These are phyloP conservation scores for Julus scanicus DNA, from an alignment of 2,888 invertebrate species.

Conservation along the genomic window DNA sequence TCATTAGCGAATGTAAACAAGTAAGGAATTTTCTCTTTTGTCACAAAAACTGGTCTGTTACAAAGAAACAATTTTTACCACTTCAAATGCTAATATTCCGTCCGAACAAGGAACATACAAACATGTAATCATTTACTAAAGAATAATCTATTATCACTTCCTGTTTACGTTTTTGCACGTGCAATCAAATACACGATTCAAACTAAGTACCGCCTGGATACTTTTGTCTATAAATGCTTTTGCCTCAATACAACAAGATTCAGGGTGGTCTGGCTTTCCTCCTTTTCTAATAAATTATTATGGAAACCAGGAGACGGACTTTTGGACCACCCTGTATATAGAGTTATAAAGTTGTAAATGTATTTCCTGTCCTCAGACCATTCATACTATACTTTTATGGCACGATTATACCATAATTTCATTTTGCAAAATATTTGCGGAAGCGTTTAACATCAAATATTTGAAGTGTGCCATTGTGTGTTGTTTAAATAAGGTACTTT, in stretches of 20 bases:
- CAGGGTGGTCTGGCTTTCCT: background rate
- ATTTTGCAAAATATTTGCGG: too few species aligned
- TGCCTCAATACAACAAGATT: background rate
- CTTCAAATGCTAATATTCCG: background rate
- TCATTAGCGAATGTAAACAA: slow-evolving; percentile 1
- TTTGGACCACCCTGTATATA: too few species aligned
- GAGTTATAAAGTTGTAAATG: too few species aligned
- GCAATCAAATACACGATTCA: background rate
- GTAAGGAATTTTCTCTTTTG: background rate
- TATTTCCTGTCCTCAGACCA: background rate
- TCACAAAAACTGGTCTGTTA: background rate
- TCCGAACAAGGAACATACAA: background rate
- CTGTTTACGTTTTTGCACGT: background rate
- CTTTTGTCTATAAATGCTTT: background rate
- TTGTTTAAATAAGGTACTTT: too few species aligned
- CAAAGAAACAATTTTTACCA: background rate
- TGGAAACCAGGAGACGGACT: background rate
- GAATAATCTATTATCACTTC: background rate
- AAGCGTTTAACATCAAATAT: too few species aligned
- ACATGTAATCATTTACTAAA: background rate
- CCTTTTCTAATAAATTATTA: background rate
- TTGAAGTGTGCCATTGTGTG: too few species aligned
- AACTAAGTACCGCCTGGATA: too few species aligned
- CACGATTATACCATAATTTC: too few species aligned
- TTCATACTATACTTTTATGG: too few species aligned